Conservation (phyloP, 1,140 invertebrate genomes). For the Ylistrum balloti region DNA sequence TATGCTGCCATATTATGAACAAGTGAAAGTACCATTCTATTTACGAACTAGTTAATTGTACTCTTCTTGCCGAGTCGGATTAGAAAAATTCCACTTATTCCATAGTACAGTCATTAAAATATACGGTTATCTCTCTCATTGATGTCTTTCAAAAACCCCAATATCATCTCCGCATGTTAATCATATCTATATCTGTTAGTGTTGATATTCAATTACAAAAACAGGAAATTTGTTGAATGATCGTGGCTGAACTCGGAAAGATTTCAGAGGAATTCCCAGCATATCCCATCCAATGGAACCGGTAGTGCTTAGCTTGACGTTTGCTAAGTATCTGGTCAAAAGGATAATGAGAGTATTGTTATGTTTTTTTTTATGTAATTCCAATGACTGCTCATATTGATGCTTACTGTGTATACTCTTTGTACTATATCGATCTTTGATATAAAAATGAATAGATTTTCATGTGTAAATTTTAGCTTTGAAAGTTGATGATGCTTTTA, state of each 20-base stretch:
- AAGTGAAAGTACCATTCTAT: no score
- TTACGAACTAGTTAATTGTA: no score
- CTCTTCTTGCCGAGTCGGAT: no score
- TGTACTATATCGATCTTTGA: neutral
- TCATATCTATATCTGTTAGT: neutral
- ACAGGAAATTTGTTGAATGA: constrained; percentile 34
- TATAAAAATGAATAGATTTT: neutral
- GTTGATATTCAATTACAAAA: constrained; percentile 12
- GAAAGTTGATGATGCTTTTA: neutral
- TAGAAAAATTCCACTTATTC: no score
- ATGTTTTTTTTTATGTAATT: neutral
- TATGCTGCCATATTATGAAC: no score
- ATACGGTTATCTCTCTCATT: neutral
- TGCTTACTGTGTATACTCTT: no score
- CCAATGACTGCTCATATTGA: neutral
- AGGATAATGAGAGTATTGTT: no score
- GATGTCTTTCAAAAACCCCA: neutral
- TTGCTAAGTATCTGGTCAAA: neutral
- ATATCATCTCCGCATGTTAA: neutral
- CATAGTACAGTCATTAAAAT: neutral
- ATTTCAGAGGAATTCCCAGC: neutral
- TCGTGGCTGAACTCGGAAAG: neutral
- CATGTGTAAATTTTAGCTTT: neutral
- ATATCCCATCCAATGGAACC: neutral
- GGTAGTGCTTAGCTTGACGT: neutral